phyloP scores from a whole-genome alignment of 2,113 vertebrate species.

The Electrona antarctica region DNA sequence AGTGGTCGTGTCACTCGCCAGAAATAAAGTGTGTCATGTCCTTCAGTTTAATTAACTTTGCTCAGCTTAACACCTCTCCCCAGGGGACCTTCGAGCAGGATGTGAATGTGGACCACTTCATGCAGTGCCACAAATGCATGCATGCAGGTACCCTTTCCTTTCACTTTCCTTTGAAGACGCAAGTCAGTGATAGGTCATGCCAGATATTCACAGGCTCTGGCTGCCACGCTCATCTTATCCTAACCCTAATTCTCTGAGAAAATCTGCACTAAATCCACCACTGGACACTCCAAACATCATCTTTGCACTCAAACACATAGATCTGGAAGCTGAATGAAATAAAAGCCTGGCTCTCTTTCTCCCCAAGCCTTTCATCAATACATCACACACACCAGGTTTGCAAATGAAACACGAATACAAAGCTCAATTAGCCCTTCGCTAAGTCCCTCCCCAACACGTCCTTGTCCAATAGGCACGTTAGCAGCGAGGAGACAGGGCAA shows the following conservation, averaged over 20 bases:
- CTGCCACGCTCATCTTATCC: neutral
- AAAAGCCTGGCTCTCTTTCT: no score
- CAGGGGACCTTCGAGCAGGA: neutral
- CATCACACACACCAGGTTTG: no score
- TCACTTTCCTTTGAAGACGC: neutral
- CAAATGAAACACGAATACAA: no score
- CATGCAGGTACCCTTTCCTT: neutral
- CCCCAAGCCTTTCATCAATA: no score
- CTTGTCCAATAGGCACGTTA: no score
- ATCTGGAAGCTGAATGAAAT: no score
- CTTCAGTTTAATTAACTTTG: neutral
- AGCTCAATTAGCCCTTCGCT: no score
- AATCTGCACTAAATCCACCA: neutral
- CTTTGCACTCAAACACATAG: neutral
- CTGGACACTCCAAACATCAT: neutral
- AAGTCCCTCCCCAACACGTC: no score
- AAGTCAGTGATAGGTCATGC: neutral
- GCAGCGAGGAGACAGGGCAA: no score
- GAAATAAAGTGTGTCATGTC: no score
- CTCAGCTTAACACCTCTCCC: neutral
- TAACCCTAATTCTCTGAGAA: neutral
- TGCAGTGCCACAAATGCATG: no score
- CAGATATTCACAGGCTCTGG: neutral
- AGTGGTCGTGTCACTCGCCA: no score
- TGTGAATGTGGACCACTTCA: neutral